phyloP scores from a whole-genome alignment of 2,888 invertebrate genomes.

The Epinotia brunnichana region DNA sequence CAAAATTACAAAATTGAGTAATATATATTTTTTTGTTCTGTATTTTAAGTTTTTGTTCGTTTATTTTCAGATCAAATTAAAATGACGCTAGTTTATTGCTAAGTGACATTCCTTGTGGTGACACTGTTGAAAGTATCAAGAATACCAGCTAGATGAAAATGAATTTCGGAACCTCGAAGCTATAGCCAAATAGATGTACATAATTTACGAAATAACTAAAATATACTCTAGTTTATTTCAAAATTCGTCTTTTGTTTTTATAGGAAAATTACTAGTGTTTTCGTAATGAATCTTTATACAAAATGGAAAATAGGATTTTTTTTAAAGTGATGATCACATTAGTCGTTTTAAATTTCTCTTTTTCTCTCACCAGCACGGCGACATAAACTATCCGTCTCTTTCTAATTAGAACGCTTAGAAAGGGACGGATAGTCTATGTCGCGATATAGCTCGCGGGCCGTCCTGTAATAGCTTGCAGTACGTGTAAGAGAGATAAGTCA shows the following conservation, averaged over 20 bases:
- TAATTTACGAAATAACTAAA: conserved; percentile 2
- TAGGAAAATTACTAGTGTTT: not conserved
- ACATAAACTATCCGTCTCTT: too few relatives aligned
- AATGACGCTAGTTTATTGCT: not conserved
- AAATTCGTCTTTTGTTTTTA: not conserved
- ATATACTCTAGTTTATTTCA: not conserved
- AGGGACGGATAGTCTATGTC: too few relatives aligned
- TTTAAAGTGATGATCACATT: not conserved
- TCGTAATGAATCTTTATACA: not conserved
- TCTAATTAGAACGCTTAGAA: too few relatives aligned
- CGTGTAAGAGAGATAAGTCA: not conserved
- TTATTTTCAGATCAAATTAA: not conserved
- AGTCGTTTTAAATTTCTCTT: not conserved
- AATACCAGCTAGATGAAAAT: not conserved
- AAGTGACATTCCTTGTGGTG: conserved; percentile 4
- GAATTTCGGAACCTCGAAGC: conserved; percentile 1
- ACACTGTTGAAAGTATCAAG: not conserved
- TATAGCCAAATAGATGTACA: conserved; percentile 1
- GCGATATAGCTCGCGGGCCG: too few relatives aligned
- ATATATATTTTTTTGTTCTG: not conserved
- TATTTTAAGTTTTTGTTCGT: not conserved
- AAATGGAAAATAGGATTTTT: not conserved
- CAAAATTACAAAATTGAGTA: too few relatives aligned
- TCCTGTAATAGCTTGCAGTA: too few relatives aligned
- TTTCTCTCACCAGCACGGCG: too few relatives aligned